Conservation (phyloP, 2,888 invertebrate genomes). For the Drosophila formosana region DNA sequence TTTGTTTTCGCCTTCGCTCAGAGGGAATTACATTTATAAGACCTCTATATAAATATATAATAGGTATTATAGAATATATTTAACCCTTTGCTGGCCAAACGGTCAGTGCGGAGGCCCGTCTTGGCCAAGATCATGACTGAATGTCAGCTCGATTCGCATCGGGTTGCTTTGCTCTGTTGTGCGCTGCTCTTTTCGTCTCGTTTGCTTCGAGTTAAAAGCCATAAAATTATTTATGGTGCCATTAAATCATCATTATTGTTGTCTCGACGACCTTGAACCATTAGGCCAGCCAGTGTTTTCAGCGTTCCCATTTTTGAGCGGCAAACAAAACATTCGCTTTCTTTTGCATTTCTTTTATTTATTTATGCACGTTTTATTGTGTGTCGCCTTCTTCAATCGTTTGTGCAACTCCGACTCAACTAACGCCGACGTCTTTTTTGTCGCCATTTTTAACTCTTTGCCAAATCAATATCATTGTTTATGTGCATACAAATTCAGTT, state of each 20-base stretch:
- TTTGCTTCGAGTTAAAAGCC: constrained; percentile 73
- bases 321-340: constrained; percentile 55
- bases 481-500: too few species aligned
- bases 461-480: neutral
- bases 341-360: constrained; percentile 70
- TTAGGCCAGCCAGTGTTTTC: constrained; percentile 56
- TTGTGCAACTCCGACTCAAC: constrained; percentile 14
- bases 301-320: constrained; percentile 62
- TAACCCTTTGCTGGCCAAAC: constrained; percentile 26
- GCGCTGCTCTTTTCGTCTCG: constrained; percentile 11
- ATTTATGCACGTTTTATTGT: constrained; percentile 62
- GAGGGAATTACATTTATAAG: constrained; percentile 11
- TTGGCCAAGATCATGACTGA: constrained; percentile 28
- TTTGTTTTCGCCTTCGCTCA: constrained; percentile 5
- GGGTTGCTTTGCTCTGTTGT: constrained; percentile 15
- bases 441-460: neutral
- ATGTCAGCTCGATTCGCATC: constrained; percentile 16
- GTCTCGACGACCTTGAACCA: constrained; percentile 82
- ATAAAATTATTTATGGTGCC: constrained; percentile 84
- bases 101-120: neutral
- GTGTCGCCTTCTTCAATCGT: constrained; percentile 48
- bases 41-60: neutral
- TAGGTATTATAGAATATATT: neutral
- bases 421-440: neutral
- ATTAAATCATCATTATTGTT: constrained; percentile 85